Evolutionary conservation across 2,888 invertebrate genomes (phyloP).

Genomic region (Eupithecia dodoneata): DNA sequence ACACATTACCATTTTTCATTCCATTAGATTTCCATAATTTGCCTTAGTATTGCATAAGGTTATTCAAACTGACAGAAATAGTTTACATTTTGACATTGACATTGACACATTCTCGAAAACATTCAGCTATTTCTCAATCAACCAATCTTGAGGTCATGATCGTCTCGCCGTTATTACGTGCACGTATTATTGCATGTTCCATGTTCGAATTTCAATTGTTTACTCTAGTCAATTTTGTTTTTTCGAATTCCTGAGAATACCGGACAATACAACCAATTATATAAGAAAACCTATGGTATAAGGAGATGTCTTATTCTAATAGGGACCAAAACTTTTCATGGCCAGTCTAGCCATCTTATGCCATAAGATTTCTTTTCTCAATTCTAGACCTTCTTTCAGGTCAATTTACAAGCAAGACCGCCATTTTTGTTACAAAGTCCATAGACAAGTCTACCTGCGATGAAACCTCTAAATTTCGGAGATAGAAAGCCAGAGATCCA

Average conservation of each 20-base stretch:
- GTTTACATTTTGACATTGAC: constrained; percentile 31
- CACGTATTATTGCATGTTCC: constrained; percentile 9
- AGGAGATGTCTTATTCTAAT: neutral
- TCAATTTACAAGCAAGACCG: neutral
- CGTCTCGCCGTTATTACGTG: constrained; percentile 22
- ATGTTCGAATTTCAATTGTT: constrained; percentile 16
- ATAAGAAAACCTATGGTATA: neutral
- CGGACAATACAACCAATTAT: neutral
- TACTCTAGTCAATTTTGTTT: neutral
- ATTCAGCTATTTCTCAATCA: constrained; percentile 24
- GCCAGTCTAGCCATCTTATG: neutral
- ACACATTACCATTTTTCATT: neutral
- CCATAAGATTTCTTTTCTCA: neutral
- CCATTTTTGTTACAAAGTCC: neutral
- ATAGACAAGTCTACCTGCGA: neutral
- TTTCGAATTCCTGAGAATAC: neutral
- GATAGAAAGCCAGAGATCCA: neutral
- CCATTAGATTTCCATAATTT: neutral
- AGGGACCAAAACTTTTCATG: neutral
- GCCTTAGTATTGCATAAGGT: constrained; percentile 20
- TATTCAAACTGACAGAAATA: neutral
- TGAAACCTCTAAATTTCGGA: neutral
- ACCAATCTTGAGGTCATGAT: constrained; percentile 33
- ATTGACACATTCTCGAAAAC: constrained; percentile 29
- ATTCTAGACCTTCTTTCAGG: neutral